A percentile compares a stretch with the other conserved stretches of the same genome.
Conservation (phyloP, 2,797 vertebrate genomes). For the Percopsis omiscomaycus region DNA sequence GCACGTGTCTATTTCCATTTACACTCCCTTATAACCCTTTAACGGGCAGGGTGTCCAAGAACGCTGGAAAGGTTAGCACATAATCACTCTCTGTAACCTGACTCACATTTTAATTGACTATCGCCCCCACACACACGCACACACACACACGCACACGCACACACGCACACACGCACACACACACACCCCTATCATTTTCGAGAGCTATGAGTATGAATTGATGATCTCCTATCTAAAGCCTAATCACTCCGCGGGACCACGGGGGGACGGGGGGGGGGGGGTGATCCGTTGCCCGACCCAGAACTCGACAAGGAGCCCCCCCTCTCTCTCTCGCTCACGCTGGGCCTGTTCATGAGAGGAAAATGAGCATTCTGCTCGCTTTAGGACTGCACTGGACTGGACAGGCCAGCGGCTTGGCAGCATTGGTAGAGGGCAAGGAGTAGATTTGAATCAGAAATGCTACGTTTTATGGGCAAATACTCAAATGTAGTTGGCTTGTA, state of each 20-base stretch:
- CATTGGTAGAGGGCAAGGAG: conserved; percentile 48
- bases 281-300: conserved; percentile 69
- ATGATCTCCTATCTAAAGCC: conserved; percentile 76
- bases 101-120: conserved; percentile 82
- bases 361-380: conserved; percentile 72
- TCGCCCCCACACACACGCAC: conserved; percentile 45
- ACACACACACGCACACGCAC: not conserved
- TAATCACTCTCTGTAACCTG: conserved; percentile 80
- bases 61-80: conserved; percentile 79
- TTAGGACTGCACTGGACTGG: conserved; percentile 55
- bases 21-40: conserved; percentile 66
- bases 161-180: conserved; percentile 10
- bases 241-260: conserved; percentile 75
- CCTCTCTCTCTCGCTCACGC: conserved; percentile 62
- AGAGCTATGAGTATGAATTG: conserved; percentile 76
- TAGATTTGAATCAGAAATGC: conserved; percentile 59
- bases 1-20: conserved; percentile 62
- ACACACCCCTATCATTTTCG: conserved; percentile 62
- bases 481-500: conserved; percentile 26
- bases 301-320: conserved; percentile 55
- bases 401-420: conserved; percentile 46
- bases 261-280: conserved; percentile 63
- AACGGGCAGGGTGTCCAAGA: conserved; percentile 70
- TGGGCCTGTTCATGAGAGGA: conserved; percentile 71
- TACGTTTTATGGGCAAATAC: conserved; percentile 49